phyloP scores from a whole-genome alignment of 1,140 invertebrate species.

The Ruditapes philippinarum region DNA sequence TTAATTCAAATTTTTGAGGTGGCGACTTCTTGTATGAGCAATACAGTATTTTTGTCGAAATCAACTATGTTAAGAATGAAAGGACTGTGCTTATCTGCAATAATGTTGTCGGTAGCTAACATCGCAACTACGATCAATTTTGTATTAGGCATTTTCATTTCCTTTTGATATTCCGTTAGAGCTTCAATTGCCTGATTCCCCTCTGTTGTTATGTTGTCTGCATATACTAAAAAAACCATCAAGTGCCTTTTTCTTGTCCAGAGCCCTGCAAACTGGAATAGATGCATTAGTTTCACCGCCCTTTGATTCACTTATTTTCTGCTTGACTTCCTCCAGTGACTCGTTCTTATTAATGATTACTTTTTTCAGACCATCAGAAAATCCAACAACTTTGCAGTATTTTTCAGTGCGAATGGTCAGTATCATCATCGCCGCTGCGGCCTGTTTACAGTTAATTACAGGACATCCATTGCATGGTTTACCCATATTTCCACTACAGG shows the following conservation, averaged over 20 bases:
- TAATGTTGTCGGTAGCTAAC: too few species aligned
- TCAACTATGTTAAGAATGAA: too few species aligned
- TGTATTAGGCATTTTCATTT: conserved; percentile 80
- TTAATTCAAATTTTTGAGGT: too few species aligned
- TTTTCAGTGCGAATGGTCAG: conserved; percentile 74
- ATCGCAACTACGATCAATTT: conserved; percentile 88
- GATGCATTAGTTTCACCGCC: conserved; percentile 87
- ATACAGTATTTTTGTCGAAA: too few species aligned
- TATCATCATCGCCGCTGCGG: conserved; percentile 76
- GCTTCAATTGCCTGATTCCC: conserved; percentile 76
- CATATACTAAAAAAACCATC: conserved; percentile 84
- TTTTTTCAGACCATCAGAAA: conserved; percentile 69
- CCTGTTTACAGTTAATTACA: conserved; percentile 66
- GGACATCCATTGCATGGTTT: conserved; percentile 70
- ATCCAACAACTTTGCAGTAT: conserved; percentile 77
- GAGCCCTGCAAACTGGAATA: conserved; percentile 89
- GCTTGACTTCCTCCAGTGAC: conserved; percentile 75
- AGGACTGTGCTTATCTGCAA: too few species aligned
- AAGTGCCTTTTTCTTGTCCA: conserved; percentile 86
- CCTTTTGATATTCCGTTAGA: conserved; percentile 74
- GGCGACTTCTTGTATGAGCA: too few species aligned
- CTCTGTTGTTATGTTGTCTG: conserved; percentile 79
- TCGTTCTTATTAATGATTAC: conserved; percentile 69
- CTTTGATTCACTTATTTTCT: conserved; percentile 70
- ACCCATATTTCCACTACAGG: conserved; percentile 88